These are phyloP conservation scores for Acridotheres tristis DNA, from an alignment of 2,797 vertebrate species.

Conservation along the genomic window DNA sequence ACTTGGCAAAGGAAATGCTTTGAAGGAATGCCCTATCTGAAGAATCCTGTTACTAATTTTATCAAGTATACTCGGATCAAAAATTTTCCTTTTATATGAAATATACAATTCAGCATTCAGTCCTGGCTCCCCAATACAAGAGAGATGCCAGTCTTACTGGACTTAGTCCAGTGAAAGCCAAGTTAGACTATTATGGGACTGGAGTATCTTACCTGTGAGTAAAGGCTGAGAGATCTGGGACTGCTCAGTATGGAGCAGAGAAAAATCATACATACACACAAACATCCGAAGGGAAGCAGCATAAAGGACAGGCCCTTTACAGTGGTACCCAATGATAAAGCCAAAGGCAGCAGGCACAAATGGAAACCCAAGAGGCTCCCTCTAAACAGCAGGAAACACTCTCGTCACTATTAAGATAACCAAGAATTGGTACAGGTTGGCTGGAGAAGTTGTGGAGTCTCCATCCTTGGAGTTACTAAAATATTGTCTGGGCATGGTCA, in stretches of 20 bases:
- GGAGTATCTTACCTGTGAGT: neutral
- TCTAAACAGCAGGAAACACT: neutral
- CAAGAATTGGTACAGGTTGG: rapidly evolving
- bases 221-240: neutral
- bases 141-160: neutral
- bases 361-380: neutral
- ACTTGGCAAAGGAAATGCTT: neutral
- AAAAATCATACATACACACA: neutral
- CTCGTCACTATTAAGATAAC: neutral
- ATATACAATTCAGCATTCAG: neutral
- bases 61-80: neutral
- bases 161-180: neutral
- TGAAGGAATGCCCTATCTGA: neutral
- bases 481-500: rapidly evolving
- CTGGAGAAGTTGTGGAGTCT: neutral
- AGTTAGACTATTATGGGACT: neutral
- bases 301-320: neutral
- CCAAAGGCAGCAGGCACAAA: neutral
- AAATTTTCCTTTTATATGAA: constrained; percentile 15
- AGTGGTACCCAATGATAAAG: neutral
- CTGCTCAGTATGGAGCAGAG: neutral
- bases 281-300: neutral
- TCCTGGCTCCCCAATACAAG: neutral
- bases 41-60: constrained; percentile 3
- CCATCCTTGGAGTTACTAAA: neutral